Base-by-base conservation (phyloP, 1,140 invertebrate genomes). In the Planococcus citri region DNA sequence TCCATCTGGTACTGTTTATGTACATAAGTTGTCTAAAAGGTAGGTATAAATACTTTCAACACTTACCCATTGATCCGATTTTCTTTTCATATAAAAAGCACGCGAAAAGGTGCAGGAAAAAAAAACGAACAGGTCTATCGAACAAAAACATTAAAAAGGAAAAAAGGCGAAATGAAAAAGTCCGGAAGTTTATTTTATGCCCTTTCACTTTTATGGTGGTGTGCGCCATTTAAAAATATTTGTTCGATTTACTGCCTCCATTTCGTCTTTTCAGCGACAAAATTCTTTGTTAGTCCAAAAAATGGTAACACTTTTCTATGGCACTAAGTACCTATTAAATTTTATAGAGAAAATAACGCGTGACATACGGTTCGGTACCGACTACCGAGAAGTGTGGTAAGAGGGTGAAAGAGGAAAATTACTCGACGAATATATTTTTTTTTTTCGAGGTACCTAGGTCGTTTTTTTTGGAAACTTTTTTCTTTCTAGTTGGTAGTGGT, bases 321-420 rank as follows among this genome's bases (percentile, higher is more conserved):
- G 41, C 41, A 51, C 41, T 51, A 51, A 51, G 41, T 51, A 51
- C 41, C 41, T 51, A 51, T 51, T 51, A 51, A 51, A 51, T 51
- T 51, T 51, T 51, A 51, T 51, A 51, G 41, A 20, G 41, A 51
- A 51, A 51, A 51, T 51, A 51, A 51, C 41, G 17, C 41, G 41
- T 51, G 41, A 51, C 41, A 20, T 51, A 51, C 3, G 29, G 29
- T 33, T 6, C 29, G 4, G 29, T 6, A 33, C 29, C n/a, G n/a
- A n/a, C n/a, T n/a, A n/a, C n/a, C n/a, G n/a, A n/a, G n/a, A n/a
- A n/a, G n/a, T n/a, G n/a, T n/a, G n/a, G n/a, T n/a, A n/a, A n/a
- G n/a, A n/a, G n/a, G n/a, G n/a, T n/a, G n/a, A n/a, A n/a, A n/a
- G n/a, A n/a, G n/a, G n/a, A n/a, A n/a, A n/a, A n/a, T n/a, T n/a